A percentile compares a stretch with the other conserved stretches of the same genome.
These are phyloP conservation scores for Mystacides longicornis DNA, from an alignment of 2,888 invertebrate species.

Conservation along the genomic window DNA sequence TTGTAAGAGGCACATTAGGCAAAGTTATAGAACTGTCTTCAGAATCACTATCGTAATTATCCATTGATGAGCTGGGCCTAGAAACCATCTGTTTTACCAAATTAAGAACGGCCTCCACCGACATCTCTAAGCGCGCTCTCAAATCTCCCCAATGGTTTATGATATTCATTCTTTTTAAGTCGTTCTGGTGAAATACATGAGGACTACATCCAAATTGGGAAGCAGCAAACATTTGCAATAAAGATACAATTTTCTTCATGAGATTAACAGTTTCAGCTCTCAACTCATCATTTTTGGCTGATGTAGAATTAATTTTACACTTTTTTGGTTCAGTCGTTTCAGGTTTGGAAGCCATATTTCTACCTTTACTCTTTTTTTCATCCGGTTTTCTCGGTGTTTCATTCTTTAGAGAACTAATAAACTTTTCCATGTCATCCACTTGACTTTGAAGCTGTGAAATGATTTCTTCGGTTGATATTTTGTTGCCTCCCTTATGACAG, in stretches of 20 bases:
- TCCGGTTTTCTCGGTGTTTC: conserved; percentile 50
- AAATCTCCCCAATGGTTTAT: conserved; percentile 96
- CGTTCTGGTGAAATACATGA: conserved; percentile 64
- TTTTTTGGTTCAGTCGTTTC: conserved; percentile 7
- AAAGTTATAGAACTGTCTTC: conserved; percentile 49
- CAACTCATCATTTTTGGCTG: conserved; percentile 38
- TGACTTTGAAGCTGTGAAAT: conserved; percentile 94
- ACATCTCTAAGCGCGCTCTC: conserved; percentile 86
- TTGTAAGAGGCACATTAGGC: conserved; percentile 73
- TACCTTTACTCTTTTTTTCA: conserved; percentile 27
- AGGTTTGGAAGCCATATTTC: conserved; percentile 6
- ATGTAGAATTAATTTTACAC: conserved; percentile 10
- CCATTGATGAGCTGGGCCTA: conserved; percentile 39
- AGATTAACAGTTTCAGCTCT: conserved; percentile 61
- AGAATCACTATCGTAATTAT: conserved; percentile 55
- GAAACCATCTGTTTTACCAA: conserved; percentile 48
- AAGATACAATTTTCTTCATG: conserved; percentile 78
- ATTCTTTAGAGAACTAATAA: conserved; percentile 90
- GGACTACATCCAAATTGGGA: conserved; percentile 87
- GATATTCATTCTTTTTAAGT: conserved; percentile 74
- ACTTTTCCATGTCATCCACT: conserved; percentile 93
- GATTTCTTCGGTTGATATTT: conserved; percentile 50
- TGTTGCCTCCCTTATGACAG: conserved; percentile 37
- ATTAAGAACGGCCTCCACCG: conserved; percentile 65
- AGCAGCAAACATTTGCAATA: conserved; percentile 88